Percentiles rank a stretch among this genome's conserved stretches.
Conservation (phyloP, 1,140 invertebrate genomes). For the Drosophila pectinifera region DNA sequence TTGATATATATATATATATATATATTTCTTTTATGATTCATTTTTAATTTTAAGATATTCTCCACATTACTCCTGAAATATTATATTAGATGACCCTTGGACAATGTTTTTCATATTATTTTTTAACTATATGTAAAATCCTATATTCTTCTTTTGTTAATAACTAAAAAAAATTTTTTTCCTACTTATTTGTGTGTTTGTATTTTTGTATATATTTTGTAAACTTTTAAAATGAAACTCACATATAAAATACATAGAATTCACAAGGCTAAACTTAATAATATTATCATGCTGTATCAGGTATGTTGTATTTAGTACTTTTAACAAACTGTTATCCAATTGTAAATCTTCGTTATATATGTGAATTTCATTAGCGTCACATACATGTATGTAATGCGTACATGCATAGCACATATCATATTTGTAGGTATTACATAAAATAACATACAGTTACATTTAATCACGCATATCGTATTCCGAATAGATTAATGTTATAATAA, state of each 20-base stretch:
- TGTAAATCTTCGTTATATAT: constrained; percentile 12
- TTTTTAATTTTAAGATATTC: neutral
- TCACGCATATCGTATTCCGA: constrained; percentile 19
- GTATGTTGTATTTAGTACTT: neutral
- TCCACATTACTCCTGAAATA: constrained; percentile 12
- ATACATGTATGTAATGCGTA: constrained; percentile 33
- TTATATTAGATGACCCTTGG: constrained; percentile 2
- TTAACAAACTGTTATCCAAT: neutral
- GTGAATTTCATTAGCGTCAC: constrained; percentile 11
- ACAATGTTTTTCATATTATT: neutral
- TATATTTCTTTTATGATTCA: constrained; percentile 13
- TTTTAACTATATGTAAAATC: neutral
- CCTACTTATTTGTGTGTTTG: neutral
- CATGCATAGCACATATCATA: constrained; percentile 40
- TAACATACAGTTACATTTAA: constrained; percentile 31
- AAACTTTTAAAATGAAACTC: neutral
- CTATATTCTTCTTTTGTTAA: neutral
- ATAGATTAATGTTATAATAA: constrained; percentile 28
- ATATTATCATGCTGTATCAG: constrained; percentile 14
- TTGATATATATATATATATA: constrained; percentile 42
- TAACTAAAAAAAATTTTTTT: neutral
- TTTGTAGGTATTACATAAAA: constrained; percentile 11
- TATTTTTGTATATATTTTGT: neutral
- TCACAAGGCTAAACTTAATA: neutral
- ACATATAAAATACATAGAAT: constrained; percentile 3